These are phyloP conservation scores for Valencia hispanica DNA, from an alignment of 2,797 vertebrate species.

Conservation along the genomic window DNA sequence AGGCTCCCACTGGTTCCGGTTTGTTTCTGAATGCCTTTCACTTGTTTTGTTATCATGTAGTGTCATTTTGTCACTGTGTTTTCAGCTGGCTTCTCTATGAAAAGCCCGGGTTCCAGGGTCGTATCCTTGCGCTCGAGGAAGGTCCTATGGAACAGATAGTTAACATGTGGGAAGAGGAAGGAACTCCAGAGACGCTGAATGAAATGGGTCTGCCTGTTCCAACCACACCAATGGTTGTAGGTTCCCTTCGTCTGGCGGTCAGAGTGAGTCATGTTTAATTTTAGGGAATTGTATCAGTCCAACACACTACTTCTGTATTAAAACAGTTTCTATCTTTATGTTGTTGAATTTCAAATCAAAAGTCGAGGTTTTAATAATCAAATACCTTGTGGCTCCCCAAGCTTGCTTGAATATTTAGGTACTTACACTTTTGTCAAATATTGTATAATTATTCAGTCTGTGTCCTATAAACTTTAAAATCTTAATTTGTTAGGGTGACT, in stretches of 20 bases:
- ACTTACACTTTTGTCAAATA: background rate
- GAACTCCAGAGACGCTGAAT: conserved; percentile 65
- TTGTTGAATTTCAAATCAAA: background rate
- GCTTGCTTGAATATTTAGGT: background rate
- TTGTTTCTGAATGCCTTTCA: background rate
- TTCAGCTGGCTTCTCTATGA: conserved; percentile 97
- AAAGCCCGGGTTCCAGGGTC: conserved; percentile 92
- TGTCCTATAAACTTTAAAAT: background rate
- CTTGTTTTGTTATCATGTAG: background rate
- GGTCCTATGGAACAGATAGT: conserved; percentile 85
- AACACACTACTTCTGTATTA: background rate
- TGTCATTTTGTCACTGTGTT: conserved; percentile 29
- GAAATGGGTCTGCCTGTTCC: conserved; percentile 65
- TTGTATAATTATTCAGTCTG: background rate
- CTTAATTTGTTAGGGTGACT: no score
- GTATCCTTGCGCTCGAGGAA: conserved; percentile 90
- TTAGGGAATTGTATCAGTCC: background rate
- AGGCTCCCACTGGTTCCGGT: background rate
- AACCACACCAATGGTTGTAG: conserved; percentile 85
- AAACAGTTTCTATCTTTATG: background rate
- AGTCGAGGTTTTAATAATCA: background rate
- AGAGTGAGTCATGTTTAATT: conserved; percentile 79
- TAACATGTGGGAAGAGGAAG: conserved; percentile 86
- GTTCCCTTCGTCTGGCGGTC: conserved; percentile 89
- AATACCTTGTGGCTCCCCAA: background rate